A percentile compares a stretch with the other conserved stretches of the same genome.
These are phyloP conservation scores for Coracopsis vasa DNA, from an alignment of 2,113 vertebrate genomes.

Conservation along the genomic window DNA sequence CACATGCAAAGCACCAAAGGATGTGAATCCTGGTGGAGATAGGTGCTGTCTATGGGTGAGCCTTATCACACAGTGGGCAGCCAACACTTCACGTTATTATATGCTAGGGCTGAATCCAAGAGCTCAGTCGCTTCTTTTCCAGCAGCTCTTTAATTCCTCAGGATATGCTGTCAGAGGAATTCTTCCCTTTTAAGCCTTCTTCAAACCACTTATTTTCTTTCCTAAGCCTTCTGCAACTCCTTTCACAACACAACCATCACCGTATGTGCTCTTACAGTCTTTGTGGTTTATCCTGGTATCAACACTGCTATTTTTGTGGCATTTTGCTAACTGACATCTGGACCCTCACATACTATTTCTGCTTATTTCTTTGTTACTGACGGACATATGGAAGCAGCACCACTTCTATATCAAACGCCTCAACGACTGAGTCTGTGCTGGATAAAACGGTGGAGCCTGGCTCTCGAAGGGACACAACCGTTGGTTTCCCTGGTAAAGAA, in stretches of 20 bases:
- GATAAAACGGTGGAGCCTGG: constrained; percentile 76
- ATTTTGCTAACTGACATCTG: neutral
- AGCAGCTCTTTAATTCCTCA: neutral
- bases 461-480: constrained; percentile 49
- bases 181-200: neutral
- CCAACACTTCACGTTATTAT: neutral
- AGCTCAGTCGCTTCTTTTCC: neutral
- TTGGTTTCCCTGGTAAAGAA: constrained; percentile 75
- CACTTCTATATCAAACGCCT: constrained; percentile 72
- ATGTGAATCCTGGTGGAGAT: neutral
- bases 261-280: neutral
- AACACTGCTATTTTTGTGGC: neutral
- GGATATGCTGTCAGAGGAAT: neutral
- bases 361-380: constrained; percentile 7
- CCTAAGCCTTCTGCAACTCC: neutral
- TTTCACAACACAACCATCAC: neutral
- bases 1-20: neutral
- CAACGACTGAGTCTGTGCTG: constrained; percentile 58
- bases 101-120: neutral
- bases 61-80: neutral
- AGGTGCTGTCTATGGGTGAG: neutral
- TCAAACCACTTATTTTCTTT: neutral
- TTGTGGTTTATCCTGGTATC: neutral
- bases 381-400: constrained; percentile 80
- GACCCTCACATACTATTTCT: neutral